phyloP scores from a whole-genome alignment of 2,888 invertebrate species.

The Limnephilus rhombicus region DNA sequence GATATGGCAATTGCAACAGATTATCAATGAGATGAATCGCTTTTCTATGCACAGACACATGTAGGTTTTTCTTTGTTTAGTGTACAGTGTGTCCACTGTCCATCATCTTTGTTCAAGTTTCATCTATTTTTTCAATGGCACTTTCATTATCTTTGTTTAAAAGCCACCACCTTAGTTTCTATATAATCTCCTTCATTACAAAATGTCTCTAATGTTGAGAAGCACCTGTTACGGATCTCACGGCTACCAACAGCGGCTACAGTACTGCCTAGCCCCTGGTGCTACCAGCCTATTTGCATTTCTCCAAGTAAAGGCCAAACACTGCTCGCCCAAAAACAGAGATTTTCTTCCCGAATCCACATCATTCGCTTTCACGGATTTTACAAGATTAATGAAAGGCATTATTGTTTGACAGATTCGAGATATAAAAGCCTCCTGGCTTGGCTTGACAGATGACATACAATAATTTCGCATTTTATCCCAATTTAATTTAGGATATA shows the following conservation, averaged over 20 bases:
- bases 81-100: too few relatives aligned
- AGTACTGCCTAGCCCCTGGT: neutral
- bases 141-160: too few relatives aligned
- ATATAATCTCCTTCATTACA: neutral
- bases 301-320: constrained; percentile 11
- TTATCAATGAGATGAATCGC: too few relatives aligned
- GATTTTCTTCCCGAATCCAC: neutral
- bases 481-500: neutral
- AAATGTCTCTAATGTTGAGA: neutral
- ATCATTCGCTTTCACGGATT: neutral
- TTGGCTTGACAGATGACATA: neutral
- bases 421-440: neutral
- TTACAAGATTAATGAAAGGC: neutral
- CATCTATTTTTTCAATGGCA: neutral
- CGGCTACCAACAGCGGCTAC: neutral
- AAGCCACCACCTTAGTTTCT: neutral
- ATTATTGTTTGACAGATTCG: neutral
- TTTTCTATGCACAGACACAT: too few relatives aligned
- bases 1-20: too few relatives aligned
- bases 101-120: too few relatives aligned
- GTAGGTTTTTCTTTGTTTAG: too few relatives aligned
- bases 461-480: neutral
- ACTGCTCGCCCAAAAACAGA: neutral
- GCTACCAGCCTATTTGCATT: neutral
- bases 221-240: neutral